Evolutionary conservation across 2,113 vertebrate genomes (phyloP).

Genomic region (Merops nubicus): DNA sequence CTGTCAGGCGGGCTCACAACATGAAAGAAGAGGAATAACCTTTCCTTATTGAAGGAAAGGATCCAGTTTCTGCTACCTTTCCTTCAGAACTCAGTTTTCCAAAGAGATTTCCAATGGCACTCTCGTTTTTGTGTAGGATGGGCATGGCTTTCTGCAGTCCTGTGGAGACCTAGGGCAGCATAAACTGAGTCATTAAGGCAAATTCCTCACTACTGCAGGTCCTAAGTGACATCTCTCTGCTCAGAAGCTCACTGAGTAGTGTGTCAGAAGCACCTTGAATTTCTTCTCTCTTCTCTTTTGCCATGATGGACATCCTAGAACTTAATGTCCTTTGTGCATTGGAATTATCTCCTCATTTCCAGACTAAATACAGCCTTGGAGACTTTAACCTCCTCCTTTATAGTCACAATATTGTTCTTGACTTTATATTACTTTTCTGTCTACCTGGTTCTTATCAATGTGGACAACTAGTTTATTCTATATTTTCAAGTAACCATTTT

Average conservation of each 20-base stretch:
- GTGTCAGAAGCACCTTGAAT: not conserved
- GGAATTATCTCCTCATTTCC: not conserved
- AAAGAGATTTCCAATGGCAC: not conserved
- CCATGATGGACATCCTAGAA: not conserved
- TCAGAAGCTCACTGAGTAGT: not conserved
- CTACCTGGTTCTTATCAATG: not conserved
- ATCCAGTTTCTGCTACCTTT: not conserved
- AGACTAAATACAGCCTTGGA: not conserved
- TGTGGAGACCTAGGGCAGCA: not conserved
- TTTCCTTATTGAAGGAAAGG: not conserved
- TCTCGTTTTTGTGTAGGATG: not conserved
- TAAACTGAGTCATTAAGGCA: not conserved
- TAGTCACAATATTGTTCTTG: not conserved
- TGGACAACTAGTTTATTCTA: not conserved
- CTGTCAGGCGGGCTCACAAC: not conserved
- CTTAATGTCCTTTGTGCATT: not conserved
- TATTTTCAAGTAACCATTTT: not conserved
- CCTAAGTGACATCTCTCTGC: not conserved
- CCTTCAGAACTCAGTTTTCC: accelerated
- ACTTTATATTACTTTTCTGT: not conserved
- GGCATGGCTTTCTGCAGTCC: not conserved
- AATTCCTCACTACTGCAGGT: accelerated
- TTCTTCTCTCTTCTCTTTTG: not conserved
- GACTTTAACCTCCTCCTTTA: not conserved
- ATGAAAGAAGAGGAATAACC: not conserved